Base-by-base conservation (phyloP, 2,113 vertebrate species). In the Chaetura pelagica region DNA sequence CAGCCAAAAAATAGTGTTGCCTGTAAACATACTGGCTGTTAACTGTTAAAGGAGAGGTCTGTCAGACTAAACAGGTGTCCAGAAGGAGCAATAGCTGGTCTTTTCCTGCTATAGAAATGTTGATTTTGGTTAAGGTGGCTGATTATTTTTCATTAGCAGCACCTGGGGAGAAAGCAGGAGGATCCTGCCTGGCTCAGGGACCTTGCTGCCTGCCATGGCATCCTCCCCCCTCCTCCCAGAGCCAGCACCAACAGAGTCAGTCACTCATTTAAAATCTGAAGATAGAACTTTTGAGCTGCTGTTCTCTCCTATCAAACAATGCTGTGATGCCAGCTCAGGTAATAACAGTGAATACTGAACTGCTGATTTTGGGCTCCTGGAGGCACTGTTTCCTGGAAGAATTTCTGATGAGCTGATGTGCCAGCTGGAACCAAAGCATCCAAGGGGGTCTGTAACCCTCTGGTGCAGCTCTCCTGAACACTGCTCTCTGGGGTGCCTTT, bases 11-110 rank as follows among this genome's bases (percentile, higher is more conserved):
- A 29, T 17, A 55, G 24, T 11, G 68, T 59, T 83, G 80, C 81
- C 78, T 49, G 30, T 63, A 64, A 93, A 81, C 16, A 49, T 24
- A 17, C 38, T n/a, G 79, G 51, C 93, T 75, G 16, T 83, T 80
- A 84, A 51, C 30, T 55, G 74, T 58, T 62, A 83, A 55, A 32
- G 24, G 87, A 48, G 52, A 86, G 72, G 72, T 77, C 95, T 94
- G 8, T 76, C 12, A 48, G 34, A 46, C 46, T 6, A 3, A 48
- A 17, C 16, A 68, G 30, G 12, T 61, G 66, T 42, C 40, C 54
- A 8, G 49, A 58, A 76, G 85, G 64, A 94, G 58, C 1, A 0
- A 2, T 5, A n/a, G n/a, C 55, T 71, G 76, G 80, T 30, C 67
- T 82, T 69, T 38, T 62, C 35, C 61, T 93, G 89, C 48, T 40